Base-by-base conservation (phyloP, 92 coral and sea anemone genomes). In the Porites cylindrica region DNA sequence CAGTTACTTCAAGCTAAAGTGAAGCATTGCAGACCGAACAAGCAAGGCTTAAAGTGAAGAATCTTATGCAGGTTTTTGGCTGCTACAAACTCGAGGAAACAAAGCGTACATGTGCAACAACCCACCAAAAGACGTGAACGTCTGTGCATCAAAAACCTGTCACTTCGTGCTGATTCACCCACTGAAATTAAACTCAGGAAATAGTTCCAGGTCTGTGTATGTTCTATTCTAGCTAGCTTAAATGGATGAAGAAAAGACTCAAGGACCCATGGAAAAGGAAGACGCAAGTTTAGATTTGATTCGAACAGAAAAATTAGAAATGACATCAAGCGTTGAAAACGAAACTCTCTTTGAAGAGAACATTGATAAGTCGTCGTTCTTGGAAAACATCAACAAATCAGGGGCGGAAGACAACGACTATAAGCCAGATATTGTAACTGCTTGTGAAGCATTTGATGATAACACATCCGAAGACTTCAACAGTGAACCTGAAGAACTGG, bases 401-500 rank as follows among this genome's bases (percentile, higher is more conserved):
- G 7, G 24, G 19, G 43, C 69, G 67, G 51, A 78, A 47, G 86
- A 84, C 16, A 47, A 72, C 7, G 32, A 78, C 6, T 24, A 6
- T 10, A 20, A 38, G 17, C 54, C 47, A 17, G 51, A 47, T 17
- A 65, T 11, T 6, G 53, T 19, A 66, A 18, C 9, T 7, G 10
- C 56, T 20, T 21, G 20, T 61, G 21, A 51, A 24, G 5, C 38
- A 1, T 43, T 32, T 14, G 59, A 51, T 68, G 60, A 17, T 6
- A 54, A 85, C 11, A 43, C 51, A 77, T 24, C 81, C 10, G 75
- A 51, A 19, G 56, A 24, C 43, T 54, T 50, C 10, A 26, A 2
- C n/a, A 10, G 8, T 51, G 75, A 80, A 12, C 24, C 17, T 43
- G 89, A 90, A 52, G 81, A 90, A 29, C 7, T 68, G 14, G 72